Base-by-base conservation (phyloP, 1,140 invertebrate genomes). In the Drosophila athabasca region DNA sequence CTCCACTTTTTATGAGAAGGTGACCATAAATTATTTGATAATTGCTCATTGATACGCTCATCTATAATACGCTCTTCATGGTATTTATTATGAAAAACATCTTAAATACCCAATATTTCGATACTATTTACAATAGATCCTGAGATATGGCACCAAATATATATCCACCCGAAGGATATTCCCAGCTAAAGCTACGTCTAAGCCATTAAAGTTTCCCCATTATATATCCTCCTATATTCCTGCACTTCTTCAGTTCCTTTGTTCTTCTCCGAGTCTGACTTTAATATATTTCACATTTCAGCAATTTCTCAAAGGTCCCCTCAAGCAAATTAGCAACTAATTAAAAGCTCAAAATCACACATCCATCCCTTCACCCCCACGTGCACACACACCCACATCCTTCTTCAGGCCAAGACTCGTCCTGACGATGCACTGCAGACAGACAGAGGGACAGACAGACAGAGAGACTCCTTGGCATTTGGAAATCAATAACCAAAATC, bases 401-500 rank as follows among this genome's bases (percentile, higher is more conserved):
- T 5, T 7, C 15, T 11, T 41, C n/a, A 5, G 8, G 46, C 29
- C 22, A 29, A 19, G 48, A 24, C 13, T 29, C 49, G 31, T 43
- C 45, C 26, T 39, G n/a, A 17, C 5, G 45, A n/a, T n/a, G n/a
- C n/a, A n/a, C n/a, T n/a, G n/a, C n/a, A n/a, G n/a, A n/a, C n/a
- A n/a, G n/a, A n/a, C n/a, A n/a, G n/a, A n/a, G n/a, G n/a, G n/a
- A n/a, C n/a, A n/a, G n/a, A n/a, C n/a, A n/a, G n/a, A n/a, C 19
- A 68, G 59, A 49, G 15, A 68, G 62, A 53, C 68, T 26, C 41
- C 54, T 72, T 76, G 80, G 81, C 58, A 84, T 84, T 62, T 62
- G 60, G 71, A 76, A 84, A 84, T 84, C 81, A 84, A 84, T 84
- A 84, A 84, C 82, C 81, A 81, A 84, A 84, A 84, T 84, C 81